Evolutionary conservation across 2,797 vertebrate genomes (phyloP).

Genomic region (Hoplostethus atlanticus): DNA sequence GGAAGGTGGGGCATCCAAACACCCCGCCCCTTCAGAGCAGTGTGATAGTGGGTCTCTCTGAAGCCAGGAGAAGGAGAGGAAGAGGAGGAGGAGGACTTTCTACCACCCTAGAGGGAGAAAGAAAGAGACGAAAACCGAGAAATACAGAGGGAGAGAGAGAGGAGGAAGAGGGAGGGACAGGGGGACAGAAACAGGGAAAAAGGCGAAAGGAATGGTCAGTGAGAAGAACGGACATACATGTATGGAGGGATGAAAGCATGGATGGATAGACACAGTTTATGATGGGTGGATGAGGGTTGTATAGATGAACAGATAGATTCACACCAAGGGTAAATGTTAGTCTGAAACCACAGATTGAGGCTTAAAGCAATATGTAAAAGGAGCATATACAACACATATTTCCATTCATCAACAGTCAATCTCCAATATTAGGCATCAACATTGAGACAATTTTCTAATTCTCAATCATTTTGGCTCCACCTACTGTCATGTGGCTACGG

Average conservation of each 20-base stretch:
- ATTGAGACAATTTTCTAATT: too few relatives aligned
- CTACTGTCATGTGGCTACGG: neutral
- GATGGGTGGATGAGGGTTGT: neutral
- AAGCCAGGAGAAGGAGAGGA: constrained; percentile 67
- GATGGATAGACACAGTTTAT: constrained; percentile 9
- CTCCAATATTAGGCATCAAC: neutral
- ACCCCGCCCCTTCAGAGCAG: constrained; percentile 56
- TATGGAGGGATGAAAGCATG: constrained; percentile 20
- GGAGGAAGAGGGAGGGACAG: constrained; percentile 5
- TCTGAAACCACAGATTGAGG: constrained; percentile 6
- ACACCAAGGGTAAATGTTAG: constrained; percentile 13
- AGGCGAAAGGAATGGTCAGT: constrained; percentile 39
- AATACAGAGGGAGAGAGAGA: constrained; percentile 30
- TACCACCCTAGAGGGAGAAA: constrained; percentile 78
- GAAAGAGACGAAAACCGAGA: constrained; percentile 45
- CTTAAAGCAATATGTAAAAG: constrained; percentile 19
- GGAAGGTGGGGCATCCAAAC: constrained; percentile 52
- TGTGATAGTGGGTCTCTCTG: constrained; percentile 77
- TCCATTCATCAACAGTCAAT: neutral
- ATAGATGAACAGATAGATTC: constrained; percentile 20
- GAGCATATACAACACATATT: neutral
- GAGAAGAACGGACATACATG: constrained; percentile 33
- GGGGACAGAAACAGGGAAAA: constrained; percentile 17
- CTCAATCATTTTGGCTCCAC: neutral
- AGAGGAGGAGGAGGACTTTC: constrained; percentile 67